Percentiles rank a stretch among this genome's conserved stretches.
Evolutionary conservation across 1,140 invertebrate species (phyloP).

Genomic region (Euura saliciscinereae): DNA sequence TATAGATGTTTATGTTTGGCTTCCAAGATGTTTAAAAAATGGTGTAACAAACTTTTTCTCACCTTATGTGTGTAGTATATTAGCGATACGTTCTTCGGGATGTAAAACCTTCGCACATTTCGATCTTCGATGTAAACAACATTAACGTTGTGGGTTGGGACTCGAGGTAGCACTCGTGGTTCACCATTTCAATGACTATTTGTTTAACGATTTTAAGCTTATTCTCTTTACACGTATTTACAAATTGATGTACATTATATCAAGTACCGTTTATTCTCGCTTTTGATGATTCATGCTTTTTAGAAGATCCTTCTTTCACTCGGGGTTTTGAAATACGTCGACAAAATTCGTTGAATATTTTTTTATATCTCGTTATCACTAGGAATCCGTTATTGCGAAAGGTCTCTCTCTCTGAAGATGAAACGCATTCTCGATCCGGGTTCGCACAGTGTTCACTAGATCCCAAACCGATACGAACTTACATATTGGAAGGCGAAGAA

Average conservation of each 20-base stretch:
- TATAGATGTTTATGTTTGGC: no score
- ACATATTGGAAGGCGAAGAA: not conserved
- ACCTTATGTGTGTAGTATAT: slow-evolving; percentile 44
- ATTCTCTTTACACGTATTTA: slow-evolving; percentile 3
- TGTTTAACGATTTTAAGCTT: not conserved
- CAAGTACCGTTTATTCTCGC: not conserved
- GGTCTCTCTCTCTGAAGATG: not conserved
- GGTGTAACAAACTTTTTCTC: slow-evolving; percentile 7
- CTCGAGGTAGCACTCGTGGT: not conserved
- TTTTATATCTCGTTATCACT: not conserved
- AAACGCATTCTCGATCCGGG: not conserved
- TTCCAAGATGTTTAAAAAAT: no score
- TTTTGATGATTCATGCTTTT: not conserved
- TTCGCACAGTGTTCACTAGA: not conserved
- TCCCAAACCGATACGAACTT: not conserved
- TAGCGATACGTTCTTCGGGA: slow-evolving; percentile 48
- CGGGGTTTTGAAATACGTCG: not conserved
- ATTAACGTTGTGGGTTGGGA: not conserved
- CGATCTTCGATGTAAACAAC: not conserved
- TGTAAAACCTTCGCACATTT: not conserved
- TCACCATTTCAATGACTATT: not conserved
- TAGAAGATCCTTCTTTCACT: no score
- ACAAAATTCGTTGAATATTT: not conserved
- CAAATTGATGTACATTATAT: not conserved
- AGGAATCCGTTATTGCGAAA: not conserved